A percentile compares a stretch with the other conserved stretches of the same genome.
Evolutionary conservation across 2,888 invertebrate genomes (phyloP).

Genomic region (Apamea epomidion): DNA sequence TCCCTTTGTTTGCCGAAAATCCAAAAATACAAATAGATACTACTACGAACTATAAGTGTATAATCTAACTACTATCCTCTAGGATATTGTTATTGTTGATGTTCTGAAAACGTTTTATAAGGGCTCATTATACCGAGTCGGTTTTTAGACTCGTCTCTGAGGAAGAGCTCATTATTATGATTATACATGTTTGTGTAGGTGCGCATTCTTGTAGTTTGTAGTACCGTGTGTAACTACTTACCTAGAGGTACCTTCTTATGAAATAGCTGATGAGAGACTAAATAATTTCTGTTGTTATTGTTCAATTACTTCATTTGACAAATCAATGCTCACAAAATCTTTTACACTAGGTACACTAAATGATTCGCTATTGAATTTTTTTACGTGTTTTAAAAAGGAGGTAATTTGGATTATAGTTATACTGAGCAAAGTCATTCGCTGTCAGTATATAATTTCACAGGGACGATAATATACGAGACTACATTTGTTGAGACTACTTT

Average conservation of each 20-base stretch:
- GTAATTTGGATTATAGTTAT: too few species aligned
- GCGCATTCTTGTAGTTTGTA: neutral
- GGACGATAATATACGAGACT: neutral
- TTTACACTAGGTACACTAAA: neutral
- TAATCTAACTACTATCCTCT: neutral
- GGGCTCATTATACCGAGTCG: constrained; percentile 2
- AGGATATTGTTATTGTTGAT: neutral
- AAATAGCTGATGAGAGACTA: neutral
- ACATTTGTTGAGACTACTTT: too few species aligned
- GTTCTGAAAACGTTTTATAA: neutral
- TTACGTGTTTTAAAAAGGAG: neutral
- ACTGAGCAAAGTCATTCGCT: neutral
- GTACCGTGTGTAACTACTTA: neutral
- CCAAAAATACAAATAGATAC: neutral
- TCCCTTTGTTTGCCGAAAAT: constrained; percentile 25
- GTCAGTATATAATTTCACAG: neutral
- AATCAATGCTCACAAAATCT: neutral
- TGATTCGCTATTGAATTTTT: neutral
- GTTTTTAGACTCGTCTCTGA: neutral
- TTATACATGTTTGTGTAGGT: neutral
- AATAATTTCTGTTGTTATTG: neutral
- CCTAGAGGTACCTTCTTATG: neutral
- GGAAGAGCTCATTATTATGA: constrained; percentile 25
- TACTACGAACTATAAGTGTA: neutral
- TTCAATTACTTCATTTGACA: neutral